phyloP scores from a whole-genome alignment of 2,888 invertebrate genomes.

The Watsonalla binaria region DNA sequence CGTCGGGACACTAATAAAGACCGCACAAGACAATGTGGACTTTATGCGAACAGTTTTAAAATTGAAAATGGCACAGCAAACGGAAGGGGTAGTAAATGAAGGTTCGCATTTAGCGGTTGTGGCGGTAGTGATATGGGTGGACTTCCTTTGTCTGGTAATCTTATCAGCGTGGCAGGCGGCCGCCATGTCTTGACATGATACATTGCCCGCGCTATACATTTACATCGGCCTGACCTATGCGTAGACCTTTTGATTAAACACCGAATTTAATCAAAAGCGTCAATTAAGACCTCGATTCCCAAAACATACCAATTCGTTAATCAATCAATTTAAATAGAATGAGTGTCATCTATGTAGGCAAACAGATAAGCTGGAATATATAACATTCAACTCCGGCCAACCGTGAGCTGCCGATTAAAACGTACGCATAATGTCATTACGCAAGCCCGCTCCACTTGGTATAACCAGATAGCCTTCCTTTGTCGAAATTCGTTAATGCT shows the following conservation, averaged over 20 bases:
- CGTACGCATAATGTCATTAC: slow-evolving; percentile 62
- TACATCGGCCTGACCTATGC: slow-evolving; percentile 29
- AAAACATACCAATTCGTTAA: slow-evolving; percentile 28
- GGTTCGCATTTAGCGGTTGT: slow-evolving; percentile 69
- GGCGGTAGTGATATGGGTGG: slow-evolving; percentile 75
- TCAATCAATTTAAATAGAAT: slow-evolving; percentile 47
- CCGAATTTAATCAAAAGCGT: slow-evolving; percentile 2
- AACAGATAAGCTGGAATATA: slow-evolving; percentile 37
- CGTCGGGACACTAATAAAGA: slow-evolving; percentile 65
- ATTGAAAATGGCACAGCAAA: slow-evolving; percentile 33
- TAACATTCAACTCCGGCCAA: slow-evolving; percentile 47
- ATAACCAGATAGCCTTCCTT: slow-evolving; percentile 41
- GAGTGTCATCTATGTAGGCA: slow-evolving; percentile 32
- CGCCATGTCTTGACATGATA: slow-evolving; percentile 69
- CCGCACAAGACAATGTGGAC: slow-evolving; percentile 47
- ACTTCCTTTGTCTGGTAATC: slow-evolving; percentile 78
- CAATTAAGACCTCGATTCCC: slow-evolving; percentile 17
- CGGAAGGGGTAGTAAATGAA: slow-evolving; percentile 64
- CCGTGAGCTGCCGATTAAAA: slow-evolving; percentile 62
- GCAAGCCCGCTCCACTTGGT: slow-evolving; percentile 40
- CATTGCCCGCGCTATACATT: slow-evolving; percentile 57
- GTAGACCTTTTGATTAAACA: slow-evolving; percentile 10
- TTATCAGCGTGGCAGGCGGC: slow-evolving; percentile 68
- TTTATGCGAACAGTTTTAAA: slow-evolving; percentile 45
- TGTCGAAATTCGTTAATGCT: slow-evolving; percentile 18